Evolutionary conservation across 2,888 invertebrate genomes (phyloP), one percentile per base, ranked within the genome.

Genomic region (Entomobrya multifasciata): DNA sequence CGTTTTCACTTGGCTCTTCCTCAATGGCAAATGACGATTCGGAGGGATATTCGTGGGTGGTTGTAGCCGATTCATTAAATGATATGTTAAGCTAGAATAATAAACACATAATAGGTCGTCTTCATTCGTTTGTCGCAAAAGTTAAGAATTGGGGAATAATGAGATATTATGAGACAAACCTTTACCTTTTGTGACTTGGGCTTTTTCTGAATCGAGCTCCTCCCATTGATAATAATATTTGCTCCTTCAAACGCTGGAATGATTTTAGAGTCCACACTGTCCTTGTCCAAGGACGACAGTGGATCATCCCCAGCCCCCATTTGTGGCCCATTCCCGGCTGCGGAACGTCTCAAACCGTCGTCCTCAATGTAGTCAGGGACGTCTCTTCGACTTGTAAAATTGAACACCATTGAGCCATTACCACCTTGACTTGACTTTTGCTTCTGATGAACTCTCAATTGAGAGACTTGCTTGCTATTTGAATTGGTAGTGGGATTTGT

Each of bases 11-110:
- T 89, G 92, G 92, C 76, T 92, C 92, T 84, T 92, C 92, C 55
- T 92, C 90, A 95, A 96, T 95, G 92, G 95, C 93, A 92, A 97
- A 93, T 65, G 97, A 96, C 88, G 95, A 95, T 94, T 98, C 98
- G 86, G 97, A 97, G 79, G 98, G 98, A 93, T 98, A 98, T 94
- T 98, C 98, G 93, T 96, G 97, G 79, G 96, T 96, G 91, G 96
- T 95, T 90, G 97, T 97, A 82, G 96, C 95, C 82, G 95, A 95
- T 92, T 98, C 98, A 93, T 97, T 96, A 93, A 98, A 98, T 92
- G 96, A 95, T 92, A 98, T 96, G 93, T 95, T 96, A 92, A 97
- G 93, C 97, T 98, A 95, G 62, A 93, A 92, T 94, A 88, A 92
- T 70, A 87, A 81, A 82, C 0, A 70, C 8, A 36, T 36, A 25